phyloP scores from a whole-genome alignment of 2,797 vertebrate genomes.

The Cossypha caffra region DNA sequence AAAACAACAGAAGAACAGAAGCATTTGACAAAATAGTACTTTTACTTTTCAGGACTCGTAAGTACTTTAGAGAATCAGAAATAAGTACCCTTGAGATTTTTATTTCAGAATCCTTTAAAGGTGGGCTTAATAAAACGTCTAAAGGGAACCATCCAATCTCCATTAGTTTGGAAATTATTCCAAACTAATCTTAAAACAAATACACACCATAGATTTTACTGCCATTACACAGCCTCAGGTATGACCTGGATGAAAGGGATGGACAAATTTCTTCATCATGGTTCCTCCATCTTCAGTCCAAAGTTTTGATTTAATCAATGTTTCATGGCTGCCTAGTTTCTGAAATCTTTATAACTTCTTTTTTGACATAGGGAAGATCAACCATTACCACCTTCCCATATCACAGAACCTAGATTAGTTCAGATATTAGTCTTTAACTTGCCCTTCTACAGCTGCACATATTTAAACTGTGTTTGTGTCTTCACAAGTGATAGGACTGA shows the following conservation, averaged over 20 bases:
- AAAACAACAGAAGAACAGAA: not conserved
- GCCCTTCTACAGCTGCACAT: not conserved
- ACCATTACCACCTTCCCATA: not conserved
- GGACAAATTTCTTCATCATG: not conserved
- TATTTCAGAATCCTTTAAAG: not conserved
- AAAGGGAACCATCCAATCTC: not conserved
- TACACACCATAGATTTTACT: fast-evolving
- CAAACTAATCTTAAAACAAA: not conserved
- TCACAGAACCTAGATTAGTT: not conserved
- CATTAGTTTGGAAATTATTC: not conserved
- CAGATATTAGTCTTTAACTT: not conserved
- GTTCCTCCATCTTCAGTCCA: not conserved
- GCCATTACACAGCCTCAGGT: not conserved
- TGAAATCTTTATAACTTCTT: not conserved
- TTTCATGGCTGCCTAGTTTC: not conserved
- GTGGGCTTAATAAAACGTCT: not conserved
- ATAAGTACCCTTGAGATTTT: not conserved
- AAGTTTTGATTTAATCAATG: not conserved
- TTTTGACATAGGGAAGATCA: not conserved
- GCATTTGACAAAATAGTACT: not conserved
- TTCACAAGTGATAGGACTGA: not conserved
- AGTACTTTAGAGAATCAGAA: not conserved
- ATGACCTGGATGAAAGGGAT: not conserved
- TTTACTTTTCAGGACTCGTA: not conserved
- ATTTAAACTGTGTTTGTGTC: not conserved